Base-by-base conservation (phyloP, 2,797 vertebrate species). In the Oophaga sylvatica region DNA sequence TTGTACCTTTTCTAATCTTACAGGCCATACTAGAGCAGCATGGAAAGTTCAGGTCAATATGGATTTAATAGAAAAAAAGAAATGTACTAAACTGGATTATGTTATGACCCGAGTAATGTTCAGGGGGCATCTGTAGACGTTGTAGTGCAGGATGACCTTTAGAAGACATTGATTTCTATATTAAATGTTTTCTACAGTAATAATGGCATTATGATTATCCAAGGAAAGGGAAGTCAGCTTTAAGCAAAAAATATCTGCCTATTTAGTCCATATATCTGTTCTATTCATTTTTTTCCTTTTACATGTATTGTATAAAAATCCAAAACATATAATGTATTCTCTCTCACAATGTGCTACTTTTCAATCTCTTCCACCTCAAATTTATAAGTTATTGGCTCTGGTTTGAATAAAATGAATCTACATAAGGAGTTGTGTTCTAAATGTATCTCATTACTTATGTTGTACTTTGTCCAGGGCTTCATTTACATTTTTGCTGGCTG, bases 1-100 rank as follows among this genome's bases (percentile, higher is more conserved):
- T 88, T 84, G 81, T 75, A 68, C 53, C 45, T 73, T 62, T 56
- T 31, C 81, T 70, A 83, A 84, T 84, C 56, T 79, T 62, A 48
- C 45, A n/a, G 22, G 5, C 68, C 8, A 57, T 57, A 70, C 53
- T 31, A 67, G 68, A 60, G 73, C 22, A 56, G 3, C 13, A 79
- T 70, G 45, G 48, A 79, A 83, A 56, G 71, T 48, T 78, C n/a
- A 65, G 35, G 57, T 77, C 73, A 77, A 63, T n/a, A 53, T 67
- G 77, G 10, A 45, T 22, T 63, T 48, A 45, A 63, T 62, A 35
- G 57, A 77, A 84, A 62, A 35, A 80, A 53, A 16, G 29, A 60
- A 62, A 35, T 15, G n/a, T 65, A 65, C 60, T 60, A 63, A 35
- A 63, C 3, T 81, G 60, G 13, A 45, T 65, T 8, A 81, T 81